Percentiles rank a stretch among this genome's conserved stretches.
Evolutionary conservation across 2,113 vertebrate species (phyloP).

Genomic region (Marcusenius ussheri): DNA sequence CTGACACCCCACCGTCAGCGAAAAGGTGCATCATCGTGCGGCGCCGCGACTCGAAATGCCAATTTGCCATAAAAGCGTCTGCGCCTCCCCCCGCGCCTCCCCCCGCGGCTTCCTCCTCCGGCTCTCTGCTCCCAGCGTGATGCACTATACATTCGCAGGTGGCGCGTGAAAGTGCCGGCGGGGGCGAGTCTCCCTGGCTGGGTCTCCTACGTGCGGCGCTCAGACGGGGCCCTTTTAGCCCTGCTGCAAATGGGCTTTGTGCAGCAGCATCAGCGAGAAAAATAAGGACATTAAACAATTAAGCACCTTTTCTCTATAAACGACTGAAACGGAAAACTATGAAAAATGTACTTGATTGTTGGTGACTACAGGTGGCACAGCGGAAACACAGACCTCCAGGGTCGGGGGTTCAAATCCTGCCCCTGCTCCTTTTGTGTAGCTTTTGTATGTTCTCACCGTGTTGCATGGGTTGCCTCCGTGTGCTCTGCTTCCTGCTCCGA

Average conservation of each 20-base stretch:
- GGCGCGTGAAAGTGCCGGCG: constrained; percentile 56
- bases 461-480: background rate
- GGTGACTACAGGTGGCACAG: background rate
- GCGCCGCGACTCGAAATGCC: constrained; percentile 72
- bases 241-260: background rate
- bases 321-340: background rate
- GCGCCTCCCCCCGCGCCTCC: constrained; percentile 47
- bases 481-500: background rate
- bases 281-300: constrained; percentile 15
- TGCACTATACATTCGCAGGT: constrained; percentile 58
- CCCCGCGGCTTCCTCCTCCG: constrained; percentile 42
- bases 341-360: background rate
- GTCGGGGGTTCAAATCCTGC: background rate
- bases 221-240: background rate
- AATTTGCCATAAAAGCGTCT: constrained; percentile 65
- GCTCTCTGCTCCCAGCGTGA: constrained; percentile 57
- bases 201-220: constrained; percentile 32
- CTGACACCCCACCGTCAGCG: background rate
- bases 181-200: constrained; percentile 36
- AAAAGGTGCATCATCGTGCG: constrained; percentile 60
- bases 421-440: background rate
- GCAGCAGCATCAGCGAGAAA: constrained; percentile 19
- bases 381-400: background rate
- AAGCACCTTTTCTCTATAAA: constrained; percentile 3
- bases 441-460: background rate